Evolutionary conservation across 2,113 vertebrate species (phyloP).

Genomic region (Cottus gobio): DNA sequence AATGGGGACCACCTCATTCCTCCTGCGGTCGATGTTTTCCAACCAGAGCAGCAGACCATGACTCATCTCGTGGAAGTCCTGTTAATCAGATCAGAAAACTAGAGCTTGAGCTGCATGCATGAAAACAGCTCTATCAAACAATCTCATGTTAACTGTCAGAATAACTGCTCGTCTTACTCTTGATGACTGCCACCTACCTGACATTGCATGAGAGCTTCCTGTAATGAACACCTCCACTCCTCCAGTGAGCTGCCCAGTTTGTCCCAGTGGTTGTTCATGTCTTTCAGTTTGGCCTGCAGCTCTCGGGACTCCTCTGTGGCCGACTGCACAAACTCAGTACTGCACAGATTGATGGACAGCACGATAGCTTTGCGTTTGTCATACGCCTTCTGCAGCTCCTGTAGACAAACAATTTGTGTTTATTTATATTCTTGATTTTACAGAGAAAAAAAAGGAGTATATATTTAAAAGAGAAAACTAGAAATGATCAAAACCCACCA

Average conservation of each 20-base stretch:
- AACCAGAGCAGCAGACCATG: conserved; percentile 95
- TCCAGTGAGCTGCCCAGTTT: conserved; percentile 87
- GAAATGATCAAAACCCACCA: neutral
- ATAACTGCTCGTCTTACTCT: neutral
- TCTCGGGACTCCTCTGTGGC: conserved; percentile 85
- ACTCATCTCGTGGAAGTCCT: conserved; percentile 99
- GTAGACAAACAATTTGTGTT: neutral
- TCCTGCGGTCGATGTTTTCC: conserved; percentile 97
- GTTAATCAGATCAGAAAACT: conserved; percentile 1
- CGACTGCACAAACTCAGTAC: conserved; percentile 90
- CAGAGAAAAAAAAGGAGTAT: too few species aligned
- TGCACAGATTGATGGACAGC: conserved; percentile 96
- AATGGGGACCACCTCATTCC: conserved; percentile 93
- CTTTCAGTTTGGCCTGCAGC: conserved; percentile 89
- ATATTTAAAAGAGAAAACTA: neutral
- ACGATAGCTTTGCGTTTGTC: conserved; percentile 95
- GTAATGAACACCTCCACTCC: conserved; percentile 90
- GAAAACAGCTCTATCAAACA: neutral
- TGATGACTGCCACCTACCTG: conserved; percentile 82
- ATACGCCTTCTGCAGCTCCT: conserved; percentile 95
- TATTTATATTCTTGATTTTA: neutral
- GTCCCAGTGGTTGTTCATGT: conserved; percentile 95
- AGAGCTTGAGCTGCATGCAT: neutral
- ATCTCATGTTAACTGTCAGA: neutral
- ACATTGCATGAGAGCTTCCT: conserved; percentile 96